These are phyloP conservation scores for Rynchops niger DNA, from an alignment of 2,113 vertebrate genomes.

Conservation along the genomic window DNA sequence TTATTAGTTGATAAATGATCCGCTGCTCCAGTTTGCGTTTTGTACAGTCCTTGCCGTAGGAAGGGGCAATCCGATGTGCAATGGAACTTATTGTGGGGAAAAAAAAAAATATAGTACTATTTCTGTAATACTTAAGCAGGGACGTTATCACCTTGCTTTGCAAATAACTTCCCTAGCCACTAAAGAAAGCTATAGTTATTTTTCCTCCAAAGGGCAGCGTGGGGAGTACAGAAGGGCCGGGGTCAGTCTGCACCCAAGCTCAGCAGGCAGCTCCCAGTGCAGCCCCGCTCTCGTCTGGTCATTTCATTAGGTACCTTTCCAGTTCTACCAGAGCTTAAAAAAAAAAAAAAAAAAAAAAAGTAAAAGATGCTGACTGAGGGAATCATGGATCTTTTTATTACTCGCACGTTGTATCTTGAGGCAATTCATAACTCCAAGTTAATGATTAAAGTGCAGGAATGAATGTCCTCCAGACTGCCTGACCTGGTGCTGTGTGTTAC, in stretches of 20 bases:
- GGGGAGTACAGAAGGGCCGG: neutral
- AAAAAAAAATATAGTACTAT: neutral
- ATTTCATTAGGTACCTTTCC: neutral
- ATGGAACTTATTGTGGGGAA: neutral
- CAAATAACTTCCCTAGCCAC: neutral
- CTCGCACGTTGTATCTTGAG: neutral
- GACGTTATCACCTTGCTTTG: neutral
- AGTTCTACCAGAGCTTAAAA: neutral
- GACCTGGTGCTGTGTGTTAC: rapidly evolving
- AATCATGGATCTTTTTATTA: neutral
- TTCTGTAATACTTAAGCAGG: neutral
- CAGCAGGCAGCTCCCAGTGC: neutral
- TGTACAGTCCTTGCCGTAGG: neutral
- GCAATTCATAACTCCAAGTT: neutral
- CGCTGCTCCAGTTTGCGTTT: neutral
- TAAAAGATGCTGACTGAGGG: neutral
- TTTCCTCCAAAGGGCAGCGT: neutral
- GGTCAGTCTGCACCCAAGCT: neutral
- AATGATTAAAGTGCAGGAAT: neutral
- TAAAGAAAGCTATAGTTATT: neutral
- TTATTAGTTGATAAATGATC: neutral
- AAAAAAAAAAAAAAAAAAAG: neutral
- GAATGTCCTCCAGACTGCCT: neutral
- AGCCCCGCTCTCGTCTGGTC: neutral
- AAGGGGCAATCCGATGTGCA: neutral